Percentiles rank a stretch among this genome's conserved stretches.
These are phyloP conservation scores for Catostomus latipinnis DNA, from an alignment of 2,797 vertebrate genomes.

Conservation along the genomic window DNA sequence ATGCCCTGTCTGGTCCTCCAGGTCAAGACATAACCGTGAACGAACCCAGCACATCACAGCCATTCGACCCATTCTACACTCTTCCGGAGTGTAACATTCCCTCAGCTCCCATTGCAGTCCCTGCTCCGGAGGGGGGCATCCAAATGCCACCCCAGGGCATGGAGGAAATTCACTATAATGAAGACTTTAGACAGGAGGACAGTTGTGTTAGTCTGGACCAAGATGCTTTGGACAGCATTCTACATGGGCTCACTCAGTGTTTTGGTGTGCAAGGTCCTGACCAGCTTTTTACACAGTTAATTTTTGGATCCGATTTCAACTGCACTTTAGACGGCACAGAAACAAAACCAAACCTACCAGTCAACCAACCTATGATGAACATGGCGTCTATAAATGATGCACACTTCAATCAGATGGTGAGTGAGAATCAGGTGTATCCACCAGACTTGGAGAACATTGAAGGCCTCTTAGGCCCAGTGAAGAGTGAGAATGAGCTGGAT, in stretches of 20 bases:
- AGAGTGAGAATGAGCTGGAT: conserved; percentile 61
- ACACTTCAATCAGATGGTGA: conserved; percentile 75
- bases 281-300: conserved; percentile 15
- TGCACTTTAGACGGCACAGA: conserved; percentile 59
- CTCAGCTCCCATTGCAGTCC: not conserved
- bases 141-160: not conserved
- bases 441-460: conserved; percentile 58
- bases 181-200: conserved; percentile 54
- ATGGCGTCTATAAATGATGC: conserved; percentile 71
- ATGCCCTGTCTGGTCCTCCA: not conserved
- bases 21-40: conserved; percentile 26
- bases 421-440: conserved; percentile 65
- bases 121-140: conserved; percentile 25
- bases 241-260: conserved; percentile 38
- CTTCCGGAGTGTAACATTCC: conserved; percentile 36
- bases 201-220: conserved; percentile 34
- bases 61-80: conserved; percentile 49
- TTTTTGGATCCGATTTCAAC: conserved; percentile 36
- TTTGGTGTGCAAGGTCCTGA: conserved; percentile 25
- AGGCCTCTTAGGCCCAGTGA: conserved; percentile 58
- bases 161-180: conserved; percentile 59
- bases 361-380: conserved; percentile 59
- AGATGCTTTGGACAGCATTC: conserved; percentile 31
- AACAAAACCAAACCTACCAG: conserved; percentile 61
- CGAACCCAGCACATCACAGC: conserved; percentile 53